Evolutionary conservation across 2,797 vertebrate genomes (phyloP).

Genomic region (Notamacropus eugenii): DNA sequence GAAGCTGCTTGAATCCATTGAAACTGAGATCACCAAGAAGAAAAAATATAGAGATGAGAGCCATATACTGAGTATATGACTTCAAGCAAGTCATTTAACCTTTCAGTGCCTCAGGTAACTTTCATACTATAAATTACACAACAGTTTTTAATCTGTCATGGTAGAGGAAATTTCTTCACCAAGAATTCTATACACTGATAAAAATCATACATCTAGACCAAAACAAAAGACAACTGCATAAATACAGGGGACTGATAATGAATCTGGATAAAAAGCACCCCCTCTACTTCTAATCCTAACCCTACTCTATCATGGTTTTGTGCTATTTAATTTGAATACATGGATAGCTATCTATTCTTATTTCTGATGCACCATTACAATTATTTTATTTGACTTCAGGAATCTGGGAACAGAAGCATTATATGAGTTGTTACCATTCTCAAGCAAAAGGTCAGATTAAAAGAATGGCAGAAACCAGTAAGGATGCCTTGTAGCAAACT

Average conservation of each 20-base stretch:
- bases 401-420: not conserved
- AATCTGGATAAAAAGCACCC: not conserved
- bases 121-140: not conserved
- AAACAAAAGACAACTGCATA: not conserved
- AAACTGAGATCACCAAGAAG: not conserved
- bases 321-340: not conserved
- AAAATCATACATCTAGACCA: not conserved
- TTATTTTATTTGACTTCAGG: not conserved
- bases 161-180: not conserved
- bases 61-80: not conserved
- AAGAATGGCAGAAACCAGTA: not conserved
- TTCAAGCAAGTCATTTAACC: no score
- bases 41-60: not conserved
- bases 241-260: not conserved
- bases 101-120: no score
- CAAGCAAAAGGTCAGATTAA: not conserved
- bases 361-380: not conserved
- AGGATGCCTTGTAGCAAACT: not conserved
- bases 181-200: not conserved
- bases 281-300: not conserved
- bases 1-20: not conserved
- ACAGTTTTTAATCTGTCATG: not conserved
- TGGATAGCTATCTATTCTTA: not conserved
- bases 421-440: not conserved
- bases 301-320: not conserved